Conservation (phyloP, 2,797 vertebrate species). For the Coregonus sp. region DNA sequence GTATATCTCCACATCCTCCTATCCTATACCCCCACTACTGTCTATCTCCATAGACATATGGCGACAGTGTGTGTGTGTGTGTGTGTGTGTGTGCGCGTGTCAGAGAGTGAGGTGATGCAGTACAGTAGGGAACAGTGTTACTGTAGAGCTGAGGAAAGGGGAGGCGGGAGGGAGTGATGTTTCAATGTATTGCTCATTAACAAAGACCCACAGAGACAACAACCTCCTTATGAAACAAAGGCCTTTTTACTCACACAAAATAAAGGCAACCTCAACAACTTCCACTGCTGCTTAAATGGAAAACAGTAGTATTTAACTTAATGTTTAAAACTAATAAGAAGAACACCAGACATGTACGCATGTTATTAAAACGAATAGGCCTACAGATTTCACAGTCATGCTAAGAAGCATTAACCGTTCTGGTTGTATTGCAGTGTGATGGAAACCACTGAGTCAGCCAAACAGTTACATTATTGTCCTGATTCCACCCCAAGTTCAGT, state of each 20-base stretch:
- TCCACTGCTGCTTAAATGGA: too few relatives aligned
- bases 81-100: neutral
- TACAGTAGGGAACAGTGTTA: neutral
- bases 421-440: neutral
- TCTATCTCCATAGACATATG: too few relatives aligned
- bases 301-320: too few relatives aligned
- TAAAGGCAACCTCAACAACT: neutral
- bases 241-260: neutral
- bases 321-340: neutral
- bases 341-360: neutral
- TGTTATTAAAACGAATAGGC: neutral
- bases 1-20: too few relatives aligned
- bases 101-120: neutral
- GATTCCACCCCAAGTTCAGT: neutral
- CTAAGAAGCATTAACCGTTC: neutral
- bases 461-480: neutral
- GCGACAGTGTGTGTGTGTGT: neutral
- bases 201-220: slow-evolving; percentile 3
- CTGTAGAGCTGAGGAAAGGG: neutral
- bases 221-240: neutral
- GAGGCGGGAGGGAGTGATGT: neutral
- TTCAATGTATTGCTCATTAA: neutral
- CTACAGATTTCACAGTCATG: neutral
- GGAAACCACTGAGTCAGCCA: slow-evolving; percentile 4
- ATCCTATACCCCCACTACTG: too few relatives aligned